phyloP scores from a whole-genome alignment of 1,140 invertebrate genomes.

The Metaphire vulgaris region DNA sequence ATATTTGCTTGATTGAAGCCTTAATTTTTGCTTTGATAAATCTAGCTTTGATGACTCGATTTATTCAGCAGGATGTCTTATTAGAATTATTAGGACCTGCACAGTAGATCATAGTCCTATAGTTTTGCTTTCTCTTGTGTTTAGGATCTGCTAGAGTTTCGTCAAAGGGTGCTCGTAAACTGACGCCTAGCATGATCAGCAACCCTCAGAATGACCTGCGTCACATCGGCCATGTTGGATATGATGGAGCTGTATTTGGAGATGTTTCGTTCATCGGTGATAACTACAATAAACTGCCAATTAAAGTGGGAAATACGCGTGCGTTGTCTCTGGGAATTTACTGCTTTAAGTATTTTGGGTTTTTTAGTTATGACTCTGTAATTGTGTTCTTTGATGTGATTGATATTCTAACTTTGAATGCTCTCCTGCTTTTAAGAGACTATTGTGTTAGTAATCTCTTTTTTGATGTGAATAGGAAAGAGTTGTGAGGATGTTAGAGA shows the following conservation, averaged over 20 bases:
- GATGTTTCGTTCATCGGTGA: constrained; percentile 69
- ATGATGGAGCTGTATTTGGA: constrained; percentile 93
- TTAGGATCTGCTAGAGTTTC: constrained; percentile 43
- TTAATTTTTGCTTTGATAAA: too few relatives aligned
- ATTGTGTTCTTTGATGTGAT: background rate
- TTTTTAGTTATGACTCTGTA: background rate
- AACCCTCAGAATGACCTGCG: constrained; percentile 91
- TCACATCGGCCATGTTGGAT: constrained; percentile 91
- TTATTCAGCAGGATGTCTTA: too few relatives aligned
- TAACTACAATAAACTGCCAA: constrained; percentile 53
- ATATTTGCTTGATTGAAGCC: too few relatives aligned
- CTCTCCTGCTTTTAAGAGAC: background rate
- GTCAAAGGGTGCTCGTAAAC: constrained; percentile 32
- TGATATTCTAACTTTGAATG: background rate
- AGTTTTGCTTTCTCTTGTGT: too few relatives aligned
- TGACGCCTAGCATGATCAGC: constrained; percentile 79
- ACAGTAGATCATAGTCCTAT: too few relatives aligned
- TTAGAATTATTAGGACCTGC: too few relatives aligned
- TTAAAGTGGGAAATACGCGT: constrained; percentile 32
- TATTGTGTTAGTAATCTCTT: background rate
- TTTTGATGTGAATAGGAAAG: background rate
- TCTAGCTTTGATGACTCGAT: too few relatives aligned
- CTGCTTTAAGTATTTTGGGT: constrained; percentile 10
- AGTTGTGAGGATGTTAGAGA: background rate
- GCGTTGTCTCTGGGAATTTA: constrained; percentile 5